Evolutionary conservation across 2,113 vertebrate species (phyloP).

Genomic region (Heterocephalus glaber): DNA sequence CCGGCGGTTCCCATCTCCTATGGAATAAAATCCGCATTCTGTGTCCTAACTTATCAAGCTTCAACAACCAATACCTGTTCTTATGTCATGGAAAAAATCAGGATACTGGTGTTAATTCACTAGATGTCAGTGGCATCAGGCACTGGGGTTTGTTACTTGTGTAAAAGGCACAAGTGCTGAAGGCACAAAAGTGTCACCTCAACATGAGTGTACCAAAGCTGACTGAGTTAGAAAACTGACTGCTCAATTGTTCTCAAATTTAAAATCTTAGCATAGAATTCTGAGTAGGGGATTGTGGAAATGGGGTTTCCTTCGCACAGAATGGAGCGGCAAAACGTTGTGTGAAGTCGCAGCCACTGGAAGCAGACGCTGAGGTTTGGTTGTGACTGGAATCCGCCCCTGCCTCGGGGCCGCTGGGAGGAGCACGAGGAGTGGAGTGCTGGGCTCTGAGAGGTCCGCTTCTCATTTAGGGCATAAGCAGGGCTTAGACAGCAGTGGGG

Average conservation of each 20-base stretch:
- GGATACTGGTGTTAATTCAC: neutral
- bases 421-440: too few relatives aligned
- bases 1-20: neutral
- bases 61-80: neutral
- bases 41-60: neutral
- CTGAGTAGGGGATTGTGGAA: neutral
- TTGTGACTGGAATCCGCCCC: too few relatives aligned
- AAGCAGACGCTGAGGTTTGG: too few relatives aligned
- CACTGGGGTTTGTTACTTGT: neutral
- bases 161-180: neutral
- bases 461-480: too few relatives aligned
- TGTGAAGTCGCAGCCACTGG: neutral
- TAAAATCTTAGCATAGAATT: neutral
- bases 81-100: neutral
- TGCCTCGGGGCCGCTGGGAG: too few relatives aligned
- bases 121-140: neutral
- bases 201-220: neutral
- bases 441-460: too few relatives aligned
- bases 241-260: neutral
- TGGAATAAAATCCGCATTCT: neutral
- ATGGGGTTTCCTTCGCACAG: neutral
- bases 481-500: too few relatives aligned
- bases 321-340: neutral
- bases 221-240: neutral
- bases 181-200: neutral